phyloP scores from a whole-genome alignment of 2,113 vertebrate species.

The Tylochromis polylepis region DNA sequence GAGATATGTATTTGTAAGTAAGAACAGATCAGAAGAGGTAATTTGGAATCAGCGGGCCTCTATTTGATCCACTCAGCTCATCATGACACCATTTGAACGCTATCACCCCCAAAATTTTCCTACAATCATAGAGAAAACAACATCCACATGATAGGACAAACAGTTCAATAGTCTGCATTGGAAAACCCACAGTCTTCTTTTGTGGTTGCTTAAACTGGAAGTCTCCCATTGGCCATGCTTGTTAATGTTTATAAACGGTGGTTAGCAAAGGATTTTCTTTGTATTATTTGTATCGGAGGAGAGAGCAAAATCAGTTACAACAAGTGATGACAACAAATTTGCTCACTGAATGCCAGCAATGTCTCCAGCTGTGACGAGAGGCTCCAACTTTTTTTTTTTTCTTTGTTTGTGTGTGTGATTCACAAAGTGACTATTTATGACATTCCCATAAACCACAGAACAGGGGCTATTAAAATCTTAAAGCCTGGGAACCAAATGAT shows the following conservation, averaged over 20 bases:
- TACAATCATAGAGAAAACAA: background rate
- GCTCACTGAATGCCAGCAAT: background rate
- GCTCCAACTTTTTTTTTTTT: background rate
- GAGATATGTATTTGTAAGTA: background rate
- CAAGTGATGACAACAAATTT: constrained; percentile 17
- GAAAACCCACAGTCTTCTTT: background rate
- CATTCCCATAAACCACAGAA: constrained; percentile 38
- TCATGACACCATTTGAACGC: constrained; percentile 10
- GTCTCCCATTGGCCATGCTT: background rate
- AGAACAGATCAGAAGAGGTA: constrained; percentile 41
- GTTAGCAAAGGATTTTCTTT: constrained; percentile 6
- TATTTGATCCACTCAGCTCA: constrained; percentile 46
- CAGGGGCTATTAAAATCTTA: constrained; percentile 37
- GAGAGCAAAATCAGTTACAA: constrained; percentile 9
- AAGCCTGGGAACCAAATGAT: constrained; percentile 25
- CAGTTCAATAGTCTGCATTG: background rate
- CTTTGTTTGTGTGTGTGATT: background rate
- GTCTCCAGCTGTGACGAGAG: constrained; percentile 32
- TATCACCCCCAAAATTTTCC: background rate
- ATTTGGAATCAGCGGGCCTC: constrained; percentile 24
- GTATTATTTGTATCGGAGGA: background rate
- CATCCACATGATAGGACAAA: background rate
- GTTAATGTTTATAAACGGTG: background rate
- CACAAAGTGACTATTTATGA: constrained; percentile 47
- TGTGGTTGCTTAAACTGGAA: background rate